Base-by-base conservation (phyloP, 2,888 invertebrate genomes). In the Chymomyza caudatula region DNA sequence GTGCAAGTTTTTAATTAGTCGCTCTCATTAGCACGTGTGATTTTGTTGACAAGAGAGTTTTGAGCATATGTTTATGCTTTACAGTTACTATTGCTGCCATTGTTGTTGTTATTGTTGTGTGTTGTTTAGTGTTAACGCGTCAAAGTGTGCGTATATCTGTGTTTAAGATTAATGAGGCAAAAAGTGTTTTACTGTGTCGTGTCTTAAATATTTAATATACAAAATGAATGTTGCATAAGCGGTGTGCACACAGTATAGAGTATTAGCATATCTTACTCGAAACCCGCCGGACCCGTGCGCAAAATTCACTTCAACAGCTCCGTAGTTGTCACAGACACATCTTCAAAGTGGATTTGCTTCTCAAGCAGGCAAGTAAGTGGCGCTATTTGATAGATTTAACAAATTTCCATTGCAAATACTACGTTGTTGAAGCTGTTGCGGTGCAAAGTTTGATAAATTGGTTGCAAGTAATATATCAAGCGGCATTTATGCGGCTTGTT, bases 161-260 rank as follows among this genome's bases (percentile, higher is more conserved):
- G 60, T 66, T 49, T 68, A 70, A 73, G 86, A 76, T 78, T 84
- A 82, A 82, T 82, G 85, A 84, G 86, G 75, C 77, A 73, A 78
- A n/a, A 82, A 86, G 85, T 82, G 79, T 86, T 82, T 81, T 80
- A 85, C 82, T 82, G 80, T 80, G 80, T 83, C 80, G 73, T 83
- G 77, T 69, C 74, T 73, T 85, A 79, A 85, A 85, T 80, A 80
- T 85, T 80, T 83, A 75, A 85, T 83, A 85, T 74, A 77, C 75
- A 69, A 69, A 71, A 77, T 83, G 77, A 83, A 80, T 83, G 75
- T 80, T 85, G 80, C 85, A 80, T 83, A 79, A 80, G 75, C 68
- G 67, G 73, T 58, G 70, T 67, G 67, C 59, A 11, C 25, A 25
- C 6, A 6, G 25, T 25, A n/a, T n/a, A n/a, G n/a, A n/a, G n/a